phyloP scores from a whole-genome alignment of 2,113 vertebrate genomes.

The Synchiropus splendidus region DNA sequence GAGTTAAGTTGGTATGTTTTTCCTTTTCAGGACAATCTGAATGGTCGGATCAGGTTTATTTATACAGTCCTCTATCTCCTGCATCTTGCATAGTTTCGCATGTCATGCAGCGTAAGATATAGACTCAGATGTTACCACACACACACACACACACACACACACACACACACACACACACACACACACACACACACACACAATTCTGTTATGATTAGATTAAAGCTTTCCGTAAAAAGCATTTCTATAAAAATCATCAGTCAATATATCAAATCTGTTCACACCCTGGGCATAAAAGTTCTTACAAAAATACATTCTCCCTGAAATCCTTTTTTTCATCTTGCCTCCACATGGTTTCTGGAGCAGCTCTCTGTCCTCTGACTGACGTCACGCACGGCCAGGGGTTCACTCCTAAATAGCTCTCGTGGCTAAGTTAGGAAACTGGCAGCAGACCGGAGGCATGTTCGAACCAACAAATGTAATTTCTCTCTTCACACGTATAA shows the following conservation, averaged over 20 bases:
- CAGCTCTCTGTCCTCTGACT: conserved; percentile 44
- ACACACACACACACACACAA: background rate
- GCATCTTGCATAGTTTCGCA: conserved; percentile 1
- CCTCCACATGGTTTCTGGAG: conserved; percentile 29
- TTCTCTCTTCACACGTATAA: conserved; percentile 41
- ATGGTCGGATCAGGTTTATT: conserved; percentile 20
- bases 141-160: background rate
- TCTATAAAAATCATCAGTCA: too few species aligned
- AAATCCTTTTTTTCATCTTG: conserved; percentile 10
- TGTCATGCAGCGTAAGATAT: conserved; percentile 4
- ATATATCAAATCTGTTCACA: background rate
- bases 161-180: background rate
- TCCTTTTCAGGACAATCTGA: conserved; percentile 1
- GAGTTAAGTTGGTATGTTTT: conserved; percentile 8
- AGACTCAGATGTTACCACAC: background rate
- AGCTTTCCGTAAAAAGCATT: too few species aligned
- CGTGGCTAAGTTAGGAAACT: conserved; percentile 62
- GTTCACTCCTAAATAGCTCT: conserved; percentile 63
- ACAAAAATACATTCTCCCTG: conserved; percentile 4
- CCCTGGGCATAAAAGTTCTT: conserved; percentile 19
- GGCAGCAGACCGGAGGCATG: conserved; percentile 53
- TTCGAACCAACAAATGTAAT: conserved; percentile 62
- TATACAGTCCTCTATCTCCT: conserved; percentile 5
- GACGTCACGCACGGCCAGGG: conserved; percentile 57
- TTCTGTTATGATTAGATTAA: too few species aligned